These are phyloP conservation scores for Drosophila algonquin DNA, from an alignment of 2,888 invertebrate species.

Conservation along the genomic window DNA sequence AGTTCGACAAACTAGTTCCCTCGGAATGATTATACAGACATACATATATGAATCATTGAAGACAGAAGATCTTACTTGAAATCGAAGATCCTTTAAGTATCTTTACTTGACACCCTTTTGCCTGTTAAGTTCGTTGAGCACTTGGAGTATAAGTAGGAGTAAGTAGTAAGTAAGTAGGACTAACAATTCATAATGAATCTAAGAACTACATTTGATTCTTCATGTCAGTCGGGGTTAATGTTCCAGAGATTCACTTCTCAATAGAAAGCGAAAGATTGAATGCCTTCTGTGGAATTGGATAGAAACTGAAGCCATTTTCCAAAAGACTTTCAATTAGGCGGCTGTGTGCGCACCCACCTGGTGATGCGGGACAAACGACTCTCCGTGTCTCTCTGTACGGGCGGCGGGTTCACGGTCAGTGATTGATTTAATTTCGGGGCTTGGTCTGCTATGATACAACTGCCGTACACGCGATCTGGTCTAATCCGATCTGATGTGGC, in stretches of 20 bases:
- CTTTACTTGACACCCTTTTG: not conserved
- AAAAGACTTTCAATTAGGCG: not conserved
- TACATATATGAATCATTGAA: too few species aligned
- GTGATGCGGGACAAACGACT: not conserved
- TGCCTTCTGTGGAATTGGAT: too few species aligned
- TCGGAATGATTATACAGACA: too few species aligned
- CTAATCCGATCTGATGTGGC: slow-evolving; percentile 56
- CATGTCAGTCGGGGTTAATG: not conserved
- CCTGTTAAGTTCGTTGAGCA: too few species aligned
- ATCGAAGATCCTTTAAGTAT: not conserved
- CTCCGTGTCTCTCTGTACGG: slow-evolving; percentile 1
- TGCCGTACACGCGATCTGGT: slow-evolving; percentile 58
- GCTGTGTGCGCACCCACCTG: not conserved
- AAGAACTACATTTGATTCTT: not conserved
- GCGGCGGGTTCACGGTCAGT: slow-evolving; percentile 71
- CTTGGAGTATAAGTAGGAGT: too few species aligned
- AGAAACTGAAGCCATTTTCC: not conserved
- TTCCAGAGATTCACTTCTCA: not conserved
- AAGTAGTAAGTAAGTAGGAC: too few species aligned
- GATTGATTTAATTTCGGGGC: slow-evolving; percentile 68
- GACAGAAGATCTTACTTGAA: not conserved
- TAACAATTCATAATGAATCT: too few species aligned
- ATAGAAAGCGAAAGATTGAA: too few species aligned
- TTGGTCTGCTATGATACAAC: slow-evolving; percentile 45
- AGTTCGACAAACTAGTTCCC: not conserved